Base-by-base conservation (phyloP, 2,797 vertebrate species). In the Staurois parvus region DNA sequence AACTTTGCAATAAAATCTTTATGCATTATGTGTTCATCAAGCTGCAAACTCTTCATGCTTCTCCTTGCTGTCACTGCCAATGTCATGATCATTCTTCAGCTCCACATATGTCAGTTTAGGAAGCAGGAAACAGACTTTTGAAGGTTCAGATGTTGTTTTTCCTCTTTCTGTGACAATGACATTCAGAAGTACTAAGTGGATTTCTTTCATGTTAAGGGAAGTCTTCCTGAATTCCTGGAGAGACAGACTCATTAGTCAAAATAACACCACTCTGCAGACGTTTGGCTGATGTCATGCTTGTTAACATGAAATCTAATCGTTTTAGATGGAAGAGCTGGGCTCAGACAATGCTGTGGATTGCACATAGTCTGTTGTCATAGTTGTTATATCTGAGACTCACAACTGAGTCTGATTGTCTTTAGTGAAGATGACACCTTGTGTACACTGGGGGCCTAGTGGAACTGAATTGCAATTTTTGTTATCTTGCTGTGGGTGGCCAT, bases 201-300 rank as follows among this genome's bases (percentile, higher is more conserved):
- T 80, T 42, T 70, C 56, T 81, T 85, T 85, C 19, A 81, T 81
- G 84, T 76, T 62, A n/a, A 40, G n/a, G n/a, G 40, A 42, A 21
- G 4, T 28, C 34, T 81, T 76, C 72, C 72, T 80, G 40, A 69
- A 8, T 69, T 70, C 48, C 28, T 24, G 29, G 9, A 76, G 76
- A 29, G 40, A 56, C 70, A 12, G 37, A 19, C n/a, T 30, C 12
- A 73, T 66, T 72, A 52, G 64, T 21, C 29, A 81, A 30, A 77
- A 34, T 76, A 84, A 74, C 4, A 29, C 5, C 28, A 48, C 72
- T 13, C 12, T 9, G 19, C 2, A 24, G 28, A 73, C 34, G 24
- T 28, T 15, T 66, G 64, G 26, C 29, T 26, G 28, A 66, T 66
- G 26, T 12, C n/a, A 26, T 66, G 64, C 28, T 26, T 66, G 64